phyloP scores from a whole-genome alignment of 2,888 invertebrate genomes.

The Palloptera scutellata region DNA sequence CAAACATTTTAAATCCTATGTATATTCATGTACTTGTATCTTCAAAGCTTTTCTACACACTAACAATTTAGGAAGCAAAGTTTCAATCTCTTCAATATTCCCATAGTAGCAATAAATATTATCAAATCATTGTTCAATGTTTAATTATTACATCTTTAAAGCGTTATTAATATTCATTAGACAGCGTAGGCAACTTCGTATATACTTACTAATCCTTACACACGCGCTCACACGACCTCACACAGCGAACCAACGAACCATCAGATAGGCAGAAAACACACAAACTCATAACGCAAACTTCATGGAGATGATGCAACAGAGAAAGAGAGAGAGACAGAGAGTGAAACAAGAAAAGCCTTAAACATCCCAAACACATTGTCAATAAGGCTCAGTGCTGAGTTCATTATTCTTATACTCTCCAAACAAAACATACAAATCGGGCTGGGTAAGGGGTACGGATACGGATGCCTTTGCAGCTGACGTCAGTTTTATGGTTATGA shows the following conservation, averaged over 20 bases:
- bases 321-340: too few relatives aligned
- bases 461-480: background rate
- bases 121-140: constrained; percentile 17
- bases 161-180: constrained; percentile 21
- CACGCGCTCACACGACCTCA: constrained; percentile 3
- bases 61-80: too few relatives aligned
- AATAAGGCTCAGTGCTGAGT: background rate
- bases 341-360: too few relatives aligned
- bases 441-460: background rate
- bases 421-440: constrained; percentile 19
- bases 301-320: too few relatives aligned
- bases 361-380: too few relatives aligned
- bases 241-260: too few relatives aligned
- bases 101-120: constrained; percentile 9
- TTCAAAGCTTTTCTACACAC: too few relatives aligned
- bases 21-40: too few relatives aligned
- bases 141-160: constrained; percentile 17
- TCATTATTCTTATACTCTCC: constrained; percentile 26
- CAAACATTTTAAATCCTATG: too few relatives aligned
- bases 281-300: background rate
- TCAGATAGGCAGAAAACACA: background rate
- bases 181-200: constrained; percentile 1
- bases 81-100: too few relatives aligned
- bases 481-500: constrained; percentile 28
- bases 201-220: constrained; percentile 25